These are phyloP conservation scores for Cryptosula pallasiana DNA, from an alignment of 2,888 invertebrate species.

Conservation along the genomic window DNA sequence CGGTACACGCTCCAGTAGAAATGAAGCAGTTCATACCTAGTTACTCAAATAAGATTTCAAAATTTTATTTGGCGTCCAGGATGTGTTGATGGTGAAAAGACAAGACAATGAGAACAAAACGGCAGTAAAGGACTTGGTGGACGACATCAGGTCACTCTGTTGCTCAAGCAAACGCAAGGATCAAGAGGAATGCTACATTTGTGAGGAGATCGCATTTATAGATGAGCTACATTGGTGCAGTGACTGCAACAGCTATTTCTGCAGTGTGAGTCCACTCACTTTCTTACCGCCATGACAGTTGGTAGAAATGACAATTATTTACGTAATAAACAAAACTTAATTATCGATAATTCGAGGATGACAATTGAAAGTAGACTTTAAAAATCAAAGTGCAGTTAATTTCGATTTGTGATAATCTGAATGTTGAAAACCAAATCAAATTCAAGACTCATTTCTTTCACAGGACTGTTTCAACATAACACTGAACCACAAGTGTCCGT, in stretches of 20 bases:
- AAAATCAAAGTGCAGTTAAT: background rate
- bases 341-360: no score
- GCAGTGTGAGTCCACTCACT: slow-evolving; percentile 16
- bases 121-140: background rate
- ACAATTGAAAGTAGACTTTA: no score
- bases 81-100: slow-evolving; percentile 21
- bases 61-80: background rate
- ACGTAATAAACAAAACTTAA: no score
- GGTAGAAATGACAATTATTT: no score
- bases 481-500: background rate
- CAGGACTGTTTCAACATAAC: slow-evolving; percentile 22
- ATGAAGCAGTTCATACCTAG: no score
- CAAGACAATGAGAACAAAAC: slow-evolving; percentile 2
- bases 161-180: background rate
- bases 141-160: background rate
- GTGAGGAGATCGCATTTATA: background rate
- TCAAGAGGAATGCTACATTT: slow-evolving; percentile 7
- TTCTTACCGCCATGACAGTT: no score
- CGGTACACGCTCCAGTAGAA: no score
- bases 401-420: background rate
- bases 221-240: background rate
- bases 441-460: no score
- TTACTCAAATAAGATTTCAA: no score
- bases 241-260: slow-evolving; percentile 18
- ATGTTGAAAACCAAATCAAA: no score